Base-by-base conservation (phyloP, 2,797 vertebrate genomes). In the Mormyrus hasselquistii region DNA sequence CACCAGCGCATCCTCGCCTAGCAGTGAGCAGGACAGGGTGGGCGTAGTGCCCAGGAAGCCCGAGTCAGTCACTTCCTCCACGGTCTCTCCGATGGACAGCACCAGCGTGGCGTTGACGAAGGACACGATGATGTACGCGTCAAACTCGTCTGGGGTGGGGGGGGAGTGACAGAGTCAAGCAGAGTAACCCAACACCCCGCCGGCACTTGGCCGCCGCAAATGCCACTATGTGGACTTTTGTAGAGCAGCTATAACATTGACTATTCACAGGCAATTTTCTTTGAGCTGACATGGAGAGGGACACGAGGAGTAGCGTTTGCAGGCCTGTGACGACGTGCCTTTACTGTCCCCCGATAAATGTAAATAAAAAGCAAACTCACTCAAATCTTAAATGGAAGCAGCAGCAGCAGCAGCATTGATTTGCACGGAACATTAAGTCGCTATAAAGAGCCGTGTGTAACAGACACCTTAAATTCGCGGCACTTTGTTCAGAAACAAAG, bases 101-200 rank as follows among this genome's bases (percentile, higher is more conserved):
- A 99, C 99, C 93, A 99, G 95, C 0, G 99, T 99, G 92, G 99
- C 98, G 6, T 99, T 99, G 90, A 99, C 98, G 95, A 99, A 99
- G 91, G 99, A 99, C 89, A 99, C 98, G 0, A 99, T 99, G 95
- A 99, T 99, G 92, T 99, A 99, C 79, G 99, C 98, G 84, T 99
- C 99, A 93, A 99, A 99, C 90, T 99, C 98, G 93, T 99, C 98
- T 99, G 92, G 59, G 59, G 59, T 6, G 19, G 6, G 0, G 8
- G 92, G 53, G 16, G 3, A 3, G 16, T 4, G 1, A 4, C 41
- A 8, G 47, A 50, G 47, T 83, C 38, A 79, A 19, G 34, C 14
- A 10, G 34, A 38, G 29, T n/a, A 8, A 22, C 22, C 19, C 59
- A 69, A 69, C 22, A 65, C 34, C 14, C 65, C 34, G 38, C 69